Evolutionary conservation across 2,888 invertebrate genomes (phyloP).

Genomic region (Acronicta aceris): DNA sequence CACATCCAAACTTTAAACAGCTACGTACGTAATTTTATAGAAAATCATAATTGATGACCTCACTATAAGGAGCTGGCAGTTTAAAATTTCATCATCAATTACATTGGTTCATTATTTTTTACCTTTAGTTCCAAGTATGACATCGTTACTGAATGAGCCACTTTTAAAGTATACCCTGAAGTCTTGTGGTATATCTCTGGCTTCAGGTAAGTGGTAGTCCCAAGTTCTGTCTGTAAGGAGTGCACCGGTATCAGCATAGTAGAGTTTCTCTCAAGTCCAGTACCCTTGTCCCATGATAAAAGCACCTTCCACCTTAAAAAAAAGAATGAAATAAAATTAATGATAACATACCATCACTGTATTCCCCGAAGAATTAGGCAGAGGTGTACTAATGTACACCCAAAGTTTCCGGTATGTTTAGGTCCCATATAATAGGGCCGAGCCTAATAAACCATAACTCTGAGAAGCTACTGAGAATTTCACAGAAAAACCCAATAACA

Average conservation of each 20-base stretch:
- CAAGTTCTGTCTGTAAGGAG: slow-evolving; percentile 93
- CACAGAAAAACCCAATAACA: too few species aligned
- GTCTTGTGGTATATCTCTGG: slow-evolving; percentile 93
- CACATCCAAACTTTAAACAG: too few species aligned
- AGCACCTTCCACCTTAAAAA: slow-evolving; percentile 90
- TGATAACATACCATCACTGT: too few species aligned
- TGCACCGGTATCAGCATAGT: slow-evolving; percentile 90
- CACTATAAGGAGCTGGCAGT: too few species aligned
- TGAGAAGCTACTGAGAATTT: too few species aligned
- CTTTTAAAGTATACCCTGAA: slow-evolving; percentile 91
- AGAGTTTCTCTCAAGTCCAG: slow-evolving; percentile 92
- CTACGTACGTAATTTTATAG: too few species aligned
- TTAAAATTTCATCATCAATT: not conserved
- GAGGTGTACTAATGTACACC: too few species aligned
- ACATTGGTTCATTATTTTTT: not conserved
- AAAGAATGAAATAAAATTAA: too few species aligned
- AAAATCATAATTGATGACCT: not conserved
- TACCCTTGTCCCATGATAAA: slow-evolving; percentile 93
- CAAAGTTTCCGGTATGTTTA: too few species aligned
- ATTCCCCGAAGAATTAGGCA: too few species aligned
- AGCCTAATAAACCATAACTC: too few species aligned
- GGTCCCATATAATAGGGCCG: too few species aligned
- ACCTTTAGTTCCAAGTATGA: slow-evolving; percentile 82
- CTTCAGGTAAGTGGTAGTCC: slow-evolving; percentile 92
- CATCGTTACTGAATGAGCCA: slow-evolving; percentile 89